phyloP scores from a whole-genome alignment of 2,888 invertebrate species.

The Vesta saturnalis region DNA sequence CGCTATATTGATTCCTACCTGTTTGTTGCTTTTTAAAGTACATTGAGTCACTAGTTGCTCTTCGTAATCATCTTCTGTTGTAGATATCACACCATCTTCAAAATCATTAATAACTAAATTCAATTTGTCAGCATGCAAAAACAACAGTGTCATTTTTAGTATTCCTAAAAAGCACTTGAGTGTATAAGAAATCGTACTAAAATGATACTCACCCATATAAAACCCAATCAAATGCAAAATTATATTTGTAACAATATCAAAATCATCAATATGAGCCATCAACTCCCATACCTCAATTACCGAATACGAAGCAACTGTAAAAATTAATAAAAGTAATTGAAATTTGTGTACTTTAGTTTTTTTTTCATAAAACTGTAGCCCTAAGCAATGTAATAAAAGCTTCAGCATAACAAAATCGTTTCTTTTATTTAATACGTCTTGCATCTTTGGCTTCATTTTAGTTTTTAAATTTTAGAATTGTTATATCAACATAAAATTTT shows the following conservation, averaged over 20 bases:
- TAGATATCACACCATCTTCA: not conserved
- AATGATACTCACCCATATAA: slow-evolving; percentile 12
- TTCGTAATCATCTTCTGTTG: not conserved
- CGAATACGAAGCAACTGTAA: slow-evolving; percentile 2
- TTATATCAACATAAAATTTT: no score
- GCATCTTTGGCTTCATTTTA: no score
- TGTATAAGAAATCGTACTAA: not conserved
- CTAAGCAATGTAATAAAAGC: not conserved
- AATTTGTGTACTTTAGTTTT: not conserved
- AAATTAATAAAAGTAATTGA: not conserved
- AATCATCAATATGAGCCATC: slow-evolving; percentile 12
- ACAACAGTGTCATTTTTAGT: slow-evolving; percentile 11
- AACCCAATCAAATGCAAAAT: slow-evolving; percentile 24
- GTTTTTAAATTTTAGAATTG: no score
- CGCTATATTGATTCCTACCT: not conserved
- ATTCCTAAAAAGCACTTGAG: slow-evolving; percentile 16
- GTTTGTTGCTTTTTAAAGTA: slow-evolving; percentile 5
- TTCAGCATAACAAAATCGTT: not conserved
- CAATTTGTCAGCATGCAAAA: slow-evolving; percentile 3
- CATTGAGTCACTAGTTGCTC: not conserved
- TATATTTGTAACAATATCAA: slow-evolving; percentile 26
- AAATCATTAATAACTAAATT: not conserved
- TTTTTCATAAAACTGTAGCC: not conserved
- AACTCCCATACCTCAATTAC: not conserved
- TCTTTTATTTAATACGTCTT: no score